phyloP scores from a whole-genome alignment of 2,113 vertebrate species.

The Rana temporaria region DNA sequence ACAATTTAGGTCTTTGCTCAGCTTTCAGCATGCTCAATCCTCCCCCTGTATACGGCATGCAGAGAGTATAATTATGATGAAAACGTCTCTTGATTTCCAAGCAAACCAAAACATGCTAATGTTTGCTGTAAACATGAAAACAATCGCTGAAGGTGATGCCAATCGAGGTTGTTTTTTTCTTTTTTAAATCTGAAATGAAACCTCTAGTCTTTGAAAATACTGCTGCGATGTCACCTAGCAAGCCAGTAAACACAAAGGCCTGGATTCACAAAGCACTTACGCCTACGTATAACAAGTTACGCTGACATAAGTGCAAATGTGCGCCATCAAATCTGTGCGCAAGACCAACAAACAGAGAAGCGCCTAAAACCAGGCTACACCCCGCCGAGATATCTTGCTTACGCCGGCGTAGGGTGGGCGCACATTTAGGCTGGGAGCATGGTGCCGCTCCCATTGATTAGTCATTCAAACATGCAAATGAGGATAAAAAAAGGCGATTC shows the following conservation, averaged over 20 bases:
- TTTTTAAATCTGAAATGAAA: neutral
- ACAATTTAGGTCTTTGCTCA: neutral
- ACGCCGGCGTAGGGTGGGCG: no score
- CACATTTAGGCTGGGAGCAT: no score
- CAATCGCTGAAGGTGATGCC: slow-evolving; percentile 11
- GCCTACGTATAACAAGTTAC: no score
- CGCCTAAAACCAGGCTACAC: no score
- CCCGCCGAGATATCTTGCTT: no score
- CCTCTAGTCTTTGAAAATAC: neutral
- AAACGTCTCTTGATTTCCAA: slow-evolving; percentile 22
- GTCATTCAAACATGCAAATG: no score
- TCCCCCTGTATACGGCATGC: neutral
- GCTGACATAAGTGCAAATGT: no score
- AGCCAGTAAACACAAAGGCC: neutral
- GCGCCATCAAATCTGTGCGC: no score
- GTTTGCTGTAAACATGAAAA: slow-evolving; percentile 25
- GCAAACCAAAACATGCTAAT: slow-evolving; percentile 8
- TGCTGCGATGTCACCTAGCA: neutral
- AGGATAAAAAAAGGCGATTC: no score
- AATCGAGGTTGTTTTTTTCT: neutral
- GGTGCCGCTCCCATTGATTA: no score
- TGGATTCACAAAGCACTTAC: no score
- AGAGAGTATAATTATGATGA: slow-evolving; percentile 12
- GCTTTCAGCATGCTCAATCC: neutral
- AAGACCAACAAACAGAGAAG: no score